Percentiles rank a stretch among this genome's conserved stretches.
Conservation (phyloP, 2,113 vertebrate species). For the Casuarius casuarius region DNA sequence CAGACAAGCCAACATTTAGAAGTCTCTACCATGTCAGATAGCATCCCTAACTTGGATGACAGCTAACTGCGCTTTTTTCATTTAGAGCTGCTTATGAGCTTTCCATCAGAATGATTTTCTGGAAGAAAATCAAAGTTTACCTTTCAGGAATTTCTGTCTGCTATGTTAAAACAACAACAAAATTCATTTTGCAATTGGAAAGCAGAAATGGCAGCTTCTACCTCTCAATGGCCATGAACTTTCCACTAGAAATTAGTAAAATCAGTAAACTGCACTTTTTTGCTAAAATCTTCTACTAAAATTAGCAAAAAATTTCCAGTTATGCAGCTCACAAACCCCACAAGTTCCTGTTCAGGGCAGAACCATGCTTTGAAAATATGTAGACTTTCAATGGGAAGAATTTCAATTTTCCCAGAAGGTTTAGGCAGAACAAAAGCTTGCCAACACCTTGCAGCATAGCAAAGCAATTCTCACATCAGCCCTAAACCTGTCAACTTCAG, state of each 20-base stretch:
- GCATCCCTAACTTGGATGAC: background rate
- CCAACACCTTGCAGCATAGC: background rate
- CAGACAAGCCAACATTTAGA: background rate
- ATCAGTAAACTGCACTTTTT: background rate
- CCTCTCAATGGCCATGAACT: background rate
- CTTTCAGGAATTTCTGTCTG: background rate
- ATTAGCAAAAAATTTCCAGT: background rate
- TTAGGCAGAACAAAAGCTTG: background rate
- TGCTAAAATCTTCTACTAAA: background rate
- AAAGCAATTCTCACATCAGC: background rate
- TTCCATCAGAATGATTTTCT: background rate
- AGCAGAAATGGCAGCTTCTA: background rate
- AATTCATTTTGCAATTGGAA: background rate
- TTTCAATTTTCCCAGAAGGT: background rate
- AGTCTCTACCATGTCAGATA: background rate
- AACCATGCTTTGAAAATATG: background rate
- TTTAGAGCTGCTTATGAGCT: background rate
- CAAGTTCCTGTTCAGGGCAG: background rate
- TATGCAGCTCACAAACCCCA: background rate
- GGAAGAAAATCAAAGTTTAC: background rate
- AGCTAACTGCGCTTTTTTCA: background rate
- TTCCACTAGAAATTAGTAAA: background rate
- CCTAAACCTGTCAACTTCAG: background rate
- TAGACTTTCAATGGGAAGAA: background rate
- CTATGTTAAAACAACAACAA: background rate